A percentile compares a stretch with the other conserved stretches of the same genome.
These are phyloP conservation scores for Macaria liturata DNA, from an alignment of 2,888 invertebrate genomes.

Conservation along the genomic window DNA sequence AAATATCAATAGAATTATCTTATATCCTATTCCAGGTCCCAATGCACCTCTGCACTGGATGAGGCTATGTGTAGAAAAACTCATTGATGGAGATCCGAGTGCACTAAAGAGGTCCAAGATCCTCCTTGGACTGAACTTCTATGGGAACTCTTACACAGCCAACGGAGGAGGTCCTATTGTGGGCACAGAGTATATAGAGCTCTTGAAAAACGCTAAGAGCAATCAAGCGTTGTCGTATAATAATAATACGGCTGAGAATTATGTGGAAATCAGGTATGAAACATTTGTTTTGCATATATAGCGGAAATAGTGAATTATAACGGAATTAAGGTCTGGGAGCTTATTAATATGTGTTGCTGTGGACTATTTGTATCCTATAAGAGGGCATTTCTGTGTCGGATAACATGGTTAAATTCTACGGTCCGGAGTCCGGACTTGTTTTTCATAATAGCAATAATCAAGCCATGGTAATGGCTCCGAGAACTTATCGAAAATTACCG, in stretches of 20 bases:
- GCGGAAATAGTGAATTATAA: too few species aligned
- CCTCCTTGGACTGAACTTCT: slow-evolving; percentile 95
- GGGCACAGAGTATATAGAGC: slow-evolving; percentile 89
- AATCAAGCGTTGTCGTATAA: slow-evolving; percentile 89
- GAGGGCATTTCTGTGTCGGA: too few species aligned
- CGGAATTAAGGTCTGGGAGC: too few species aligned
- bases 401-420: too few species aligned
- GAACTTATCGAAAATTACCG: too few species aligned
- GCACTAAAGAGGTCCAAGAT: slow-evolving; percentile 88
- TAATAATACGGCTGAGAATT: slow-evolving; percentile 91
- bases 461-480: too few species aligned
- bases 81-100: slow-evolving; percentile 85
- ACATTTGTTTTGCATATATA: not conserved
- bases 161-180: slow-evolving; percentile 93
- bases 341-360: too few species aligned
- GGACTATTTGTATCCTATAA: too few species aligned
- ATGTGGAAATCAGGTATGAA: slow-evolving; percentile 90
- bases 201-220: slow-evolving; percentile 88
- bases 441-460: too few species aligned
- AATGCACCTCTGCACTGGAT: slow-evolving; percentile 95
- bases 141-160: slow-evolving; percentile 94
- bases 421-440: too few species aligned
- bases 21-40: slow-evolving; percentile 84
- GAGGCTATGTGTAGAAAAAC: slow-evolving; percentile 87
- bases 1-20: too few species aligned